Evolutionary conservation across 2,113 vertebrate species (phyloP).

Genomic region (Microtus richardsoni): DNA sequence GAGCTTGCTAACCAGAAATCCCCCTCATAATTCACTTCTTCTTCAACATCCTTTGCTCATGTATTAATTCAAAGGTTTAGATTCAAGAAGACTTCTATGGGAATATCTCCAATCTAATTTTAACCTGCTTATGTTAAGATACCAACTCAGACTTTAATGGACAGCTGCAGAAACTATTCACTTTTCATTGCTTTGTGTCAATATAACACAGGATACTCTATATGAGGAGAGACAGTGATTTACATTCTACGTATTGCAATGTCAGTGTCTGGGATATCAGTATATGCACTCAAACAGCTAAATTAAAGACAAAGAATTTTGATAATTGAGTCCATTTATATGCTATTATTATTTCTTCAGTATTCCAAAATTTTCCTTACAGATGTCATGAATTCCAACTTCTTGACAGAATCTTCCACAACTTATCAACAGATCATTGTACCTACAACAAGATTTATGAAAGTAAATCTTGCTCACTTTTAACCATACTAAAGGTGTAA

Average conservation of each 20-base stretch:
- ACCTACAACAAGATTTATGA: not conserved
- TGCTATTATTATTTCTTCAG: not conserved
- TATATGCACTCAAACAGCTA: not conserved
- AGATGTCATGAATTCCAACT: not conserved
- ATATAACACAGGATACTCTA: not conserved
- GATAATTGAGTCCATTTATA: not conserved
- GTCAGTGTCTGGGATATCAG: not conserved
- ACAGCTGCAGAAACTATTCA: not conserved
- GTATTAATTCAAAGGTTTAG: not conserved
- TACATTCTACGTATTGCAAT: not conserved
- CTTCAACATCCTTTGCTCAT: not conserved
- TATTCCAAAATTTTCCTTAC: not conserved
- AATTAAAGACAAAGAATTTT: not conserved
- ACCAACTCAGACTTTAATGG: not conserved
- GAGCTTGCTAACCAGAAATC: not conserved
- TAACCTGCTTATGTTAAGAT: not conserved
- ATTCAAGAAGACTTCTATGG: not conserved
- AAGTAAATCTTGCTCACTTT: not conserved
- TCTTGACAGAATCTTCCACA: not conserved
- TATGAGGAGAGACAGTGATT: not conserved
- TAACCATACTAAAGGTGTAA: not conserved
- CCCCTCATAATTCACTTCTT: not conserved
- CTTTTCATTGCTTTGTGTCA: not conserved
- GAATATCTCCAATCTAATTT: not conserved
- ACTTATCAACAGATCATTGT: not conserved